Percentiles rank a stretch among this genome's conserved stretches.
Evolutionary conservation across 2,113 vertebrate genomes (phyloP).

Genomic region (Cryptotis parvus): DNA sequence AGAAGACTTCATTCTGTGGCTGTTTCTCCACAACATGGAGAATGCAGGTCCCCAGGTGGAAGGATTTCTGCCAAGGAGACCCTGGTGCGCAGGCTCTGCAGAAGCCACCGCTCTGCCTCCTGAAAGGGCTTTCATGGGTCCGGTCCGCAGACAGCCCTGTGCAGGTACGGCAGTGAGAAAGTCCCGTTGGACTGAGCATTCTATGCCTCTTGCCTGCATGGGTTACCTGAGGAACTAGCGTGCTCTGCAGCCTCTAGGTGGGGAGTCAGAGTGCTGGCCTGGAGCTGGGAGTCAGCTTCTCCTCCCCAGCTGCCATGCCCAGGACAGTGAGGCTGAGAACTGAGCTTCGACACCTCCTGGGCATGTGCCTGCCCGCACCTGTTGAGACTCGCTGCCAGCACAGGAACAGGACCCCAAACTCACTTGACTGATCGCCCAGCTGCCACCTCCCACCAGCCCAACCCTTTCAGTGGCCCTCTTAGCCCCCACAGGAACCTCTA

Average conservation of each 20-base stretch:
- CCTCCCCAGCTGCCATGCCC: constrained; percentile 91
- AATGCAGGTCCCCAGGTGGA: constrained; percentile 94
- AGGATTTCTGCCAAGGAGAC: constrained; percentile 86
- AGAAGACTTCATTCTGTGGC: constrained; percentile 85
- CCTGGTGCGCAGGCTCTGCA: constrained; percentile 93
- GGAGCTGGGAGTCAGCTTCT: constrained; percentile 87
- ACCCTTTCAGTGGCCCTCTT: no score
- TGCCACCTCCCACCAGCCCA: no score
- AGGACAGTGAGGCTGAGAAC: constrained; percentile 94
- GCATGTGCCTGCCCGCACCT: no score
- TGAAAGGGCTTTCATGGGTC: constrained; percentile 95
- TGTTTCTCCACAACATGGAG: constrained; percentile 94
- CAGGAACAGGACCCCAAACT: no score
- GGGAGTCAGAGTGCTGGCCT: constrained; percentile 94
- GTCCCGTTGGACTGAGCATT: no score
- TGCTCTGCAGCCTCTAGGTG: constrained; percentile 88
- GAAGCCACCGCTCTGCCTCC: constrained; percentile 94
- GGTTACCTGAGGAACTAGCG: no score
- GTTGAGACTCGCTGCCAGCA: no score
- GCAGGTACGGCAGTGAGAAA: no score
- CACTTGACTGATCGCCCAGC: no score
- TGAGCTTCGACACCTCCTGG: constrained; percentile 90
- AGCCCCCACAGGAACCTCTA: no score
- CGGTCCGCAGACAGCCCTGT: constrained; percentile 91
- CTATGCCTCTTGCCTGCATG: no score